Evolutionary conservation across 92 coral and sea anemone genomes (phyloP), one percentile per base, ranked within the genome.

Genomic region (Phenganax subtilis): DNA sequence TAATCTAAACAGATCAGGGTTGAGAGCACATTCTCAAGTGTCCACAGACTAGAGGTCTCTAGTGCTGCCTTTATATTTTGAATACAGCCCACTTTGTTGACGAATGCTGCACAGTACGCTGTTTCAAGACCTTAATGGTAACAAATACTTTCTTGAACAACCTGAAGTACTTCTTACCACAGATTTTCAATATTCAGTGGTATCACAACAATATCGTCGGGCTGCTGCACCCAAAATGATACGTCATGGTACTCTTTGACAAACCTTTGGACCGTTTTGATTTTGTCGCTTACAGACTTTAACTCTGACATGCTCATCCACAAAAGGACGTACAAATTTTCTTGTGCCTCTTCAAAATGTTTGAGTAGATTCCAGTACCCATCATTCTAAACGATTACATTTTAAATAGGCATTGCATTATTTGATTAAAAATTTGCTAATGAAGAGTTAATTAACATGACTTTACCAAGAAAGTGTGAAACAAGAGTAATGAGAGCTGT

Each of bases 341-440:
- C 67, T n/a, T 56, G 62, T 57, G 77, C 65, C 27, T 30, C 66
- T 54, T 57, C 62, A 57, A 75, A 75, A 51, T 51, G 10, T 57
- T 75, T 75, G 3, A 75, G 57, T 15, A 75, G 66, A 57, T 17
- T 75, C 80, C 80, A 75, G 80, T 75, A 75, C n/a, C 64, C 54
- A 66, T 75, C 55, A 75, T 75, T 75, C 67, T 75, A 9, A 12
- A 9, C 6, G 12, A 59, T 59, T 59, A 59, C 12, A 20, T 20
- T 20, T 20, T 20, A 20, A 20, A 20, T 20, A 20, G 25, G 25
- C 25, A 20, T 20, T 20, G 25, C 25, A 20, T 20, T 20, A 20
- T 20, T 20, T 20, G 25, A 20, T 20, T 20, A 20, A 20, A 20
- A 20, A 20, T 20, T 20, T 20, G 25, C 25, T 20, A 20, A 20